Base-by-base conservation (phyloP, 2,797 vertebrate species). In the Gadopsis bispinosus region DNA sequence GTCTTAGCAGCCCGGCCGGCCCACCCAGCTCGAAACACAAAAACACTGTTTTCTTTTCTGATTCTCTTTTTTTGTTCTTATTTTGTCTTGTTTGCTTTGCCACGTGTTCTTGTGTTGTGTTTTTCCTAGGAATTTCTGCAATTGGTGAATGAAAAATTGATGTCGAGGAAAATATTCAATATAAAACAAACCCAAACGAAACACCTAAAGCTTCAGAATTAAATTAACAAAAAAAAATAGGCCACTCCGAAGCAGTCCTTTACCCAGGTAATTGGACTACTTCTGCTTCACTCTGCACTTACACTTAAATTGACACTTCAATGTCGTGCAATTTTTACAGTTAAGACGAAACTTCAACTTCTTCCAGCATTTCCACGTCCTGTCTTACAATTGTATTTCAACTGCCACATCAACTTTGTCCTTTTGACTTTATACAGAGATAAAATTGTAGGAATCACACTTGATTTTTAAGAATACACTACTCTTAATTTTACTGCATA, bases 21-120 rank as follows among this genome's bases (percentile, higher is more conserved):
- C 73, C 77, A 79, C 85, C 86, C 83, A 83, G 31, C 35, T 72
- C 9, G 45, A 61, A 45, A 45, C 71, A 19, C 47, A 43, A 48
- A 45, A 69, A 62, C 59, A 55, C 26, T 0, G n/a, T 61, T 81
- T 76, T 80, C 48, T 63, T 62, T 31, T 64, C 70, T 47, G 60
- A 69, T 70, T 74, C 37, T 69, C 17, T 54, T 62, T 67, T 53
- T 14, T n/a, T 45, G 35, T 29, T 60, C 14, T 39, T 26, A n/a
- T 26, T 63, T 64, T 29, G 33, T 76, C 31, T 61, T 47, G 53
- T 79, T 76, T 12, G 55, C 26, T 63, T 55, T 65, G 41, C 58
- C 55, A 55, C 7, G 8, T 75, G 37, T 64, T 69, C 45, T 26
- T 4, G 10, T 60, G 35, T 37, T 62, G 26, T 78, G 47, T 63